phyloP scores from a whole-genome alignment of 1,140 invertebrate species.

The Augochlora pura region DNA sequence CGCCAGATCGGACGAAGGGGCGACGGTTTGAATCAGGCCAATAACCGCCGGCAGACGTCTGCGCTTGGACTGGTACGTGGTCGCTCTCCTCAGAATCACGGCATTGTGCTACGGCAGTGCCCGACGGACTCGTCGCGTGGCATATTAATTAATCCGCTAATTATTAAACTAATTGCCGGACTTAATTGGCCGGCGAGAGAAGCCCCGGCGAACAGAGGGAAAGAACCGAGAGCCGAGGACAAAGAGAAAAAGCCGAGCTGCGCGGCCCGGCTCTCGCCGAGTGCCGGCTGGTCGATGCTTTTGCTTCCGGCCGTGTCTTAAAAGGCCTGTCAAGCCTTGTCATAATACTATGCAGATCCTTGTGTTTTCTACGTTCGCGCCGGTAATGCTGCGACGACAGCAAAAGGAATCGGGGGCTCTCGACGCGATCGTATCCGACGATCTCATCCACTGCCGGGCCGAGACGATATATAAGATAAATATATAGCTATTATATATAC shows the following conservation, averaged over 20 bases:
- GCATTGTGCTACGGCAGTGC: conserved; percentile 47
- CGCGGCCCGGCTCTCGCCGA: not conserved
- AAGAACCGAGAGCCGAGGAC: not conserved
- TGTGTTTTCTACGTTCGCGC: not conserved
- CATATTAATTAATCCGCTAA: conserved; percentile 72
- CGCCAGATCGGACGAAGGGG: no score
- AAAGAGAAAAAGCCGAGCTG: conserved; percentile 9
- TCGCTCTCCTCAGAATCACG: not conserved
- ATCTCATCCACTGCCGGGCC: not conserved
- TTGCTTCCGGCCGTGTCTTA: not conserved
- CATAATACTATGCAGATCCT: not conserved
- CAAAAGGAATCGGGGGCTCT: not conserved
- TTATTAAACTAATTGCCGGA: conserved; percentile 68
- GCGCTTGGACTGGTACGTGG: not conserved
- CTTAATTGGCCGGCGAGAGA: conserved; percentile 62
- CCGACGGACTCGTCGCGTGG: conserved; percentile 41
- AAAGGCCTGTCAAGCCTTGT: conserved; percentile 2
- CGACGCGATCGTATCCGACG: no score
- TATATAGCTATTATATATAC: no score
- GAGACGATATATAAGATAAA: not conserved
- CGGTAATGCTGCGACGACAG: not conserved
- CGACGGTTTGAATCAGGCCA: no score
- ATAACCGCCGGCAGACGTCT: conserved; percentile 1
- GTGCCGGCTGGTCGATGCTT: not conserved
- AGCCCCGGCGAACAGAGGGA: not conserved